Evolutionary conservation across 2,888 invertebrate species (phyloP).

Genomic region (Tipula vernalis): DNA sequence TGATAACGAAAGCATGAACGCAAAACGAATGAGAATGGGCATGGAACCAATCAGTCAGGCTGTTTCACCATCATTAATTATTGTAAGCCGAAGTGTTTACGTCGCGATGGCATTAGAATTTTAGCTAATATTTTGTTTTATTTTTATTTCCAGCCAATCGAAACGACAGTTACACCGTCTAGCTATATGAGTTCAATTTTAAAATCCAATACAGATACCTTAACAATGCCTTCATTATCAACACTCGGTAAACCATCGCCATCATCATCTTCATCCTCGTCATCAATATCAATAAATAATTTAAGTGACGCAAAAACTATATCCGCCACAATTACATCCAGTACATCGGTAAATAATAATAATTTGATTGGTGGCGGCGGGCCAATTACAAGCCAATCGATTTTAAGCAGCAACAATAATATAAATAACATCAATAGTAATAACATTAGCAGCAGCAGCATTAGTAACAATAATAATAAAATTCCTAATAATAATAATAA

Average conservation of each 20-base stretch:
- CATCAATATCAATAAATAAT: constrained; percentile 22
- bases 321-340: not conserved
- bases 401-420: not conserved
- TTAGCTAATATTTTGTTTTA: not conserved
- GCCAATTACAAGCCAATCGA: not conserved
- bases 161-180: constrained; percentile 8
- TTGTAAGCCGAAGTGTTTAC: constrained; percentile 33
- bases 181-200: constrained; percentile 10
- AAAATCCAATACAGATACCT: not conserved
- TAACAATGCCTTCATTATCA: constrained; percentile 8
- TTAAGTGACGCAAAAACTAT: not conserved
- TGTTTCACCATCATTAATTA: constrained; percentile 40
- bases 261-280: constrained; percentile 23
- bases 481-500: constrained; percentile 6
- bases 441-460: not conserved
- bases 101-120: not conserved
- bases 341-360: not conserved
- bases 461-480: not conserved
- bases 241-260: constrained; percentile 20
- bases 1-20: constrained; percentile 95
- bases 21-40: constrained; percentile 91
- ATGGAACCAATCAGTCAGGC: constrained; percentile 89
- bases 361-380: not conserved
- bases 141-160: not conserved
- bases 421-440: not conserved